Base-by-base conservation (phyloP, 1,140 invertebrate genomes). In the Ceratina calcarata region DNA sequence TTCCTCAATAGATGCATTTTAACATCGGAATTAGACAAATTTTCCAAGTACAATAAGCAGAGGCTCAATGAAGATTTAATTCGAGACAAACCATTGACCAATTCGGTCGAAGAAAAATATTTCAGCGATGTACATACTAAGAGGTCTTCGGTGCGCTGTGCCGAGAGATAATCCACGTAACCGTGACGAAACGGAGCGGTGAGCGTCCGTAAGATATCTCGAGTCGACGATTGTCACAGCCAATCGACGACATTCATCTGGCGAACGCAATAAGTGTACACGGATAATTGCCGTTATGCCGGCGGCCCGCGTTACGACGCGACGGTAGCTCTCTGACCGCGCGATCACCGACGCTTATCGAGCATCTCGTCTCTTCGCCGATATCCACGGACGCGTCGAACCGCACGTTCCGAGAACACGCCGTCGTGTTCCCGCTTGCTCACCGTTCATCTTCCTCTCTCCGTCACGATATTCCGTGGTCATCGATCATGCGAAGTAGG, bases 201-300 rank as follows among this genome's bases (percentile, higher is more conserved):
- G 8, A 32, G 0, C 24, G 67, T 32, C 57, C 24, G 16, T 3
- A 18, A 8, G 4, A 16, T 4, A 12, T 20, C 24, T 16, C 24
- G 10, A 32, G 18, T 2, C 16, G 18, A 74, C 37, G 24, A 74
- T 64, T 58, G 60, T 70, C 24, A 58, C 37, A 58, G 8, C 8
- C 37, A 0, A 45, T 70, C 72, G 37, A 49, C n/a, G 24, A 32
- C 37, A 45, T 45, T 45, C 20, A 49, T 18, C 12, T 13, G 24
- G 20, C 22, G 49, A n/a, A 4, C 16, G 13, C 22, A 58, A 73
- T 73, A 62, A 61, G 57, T n/a, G 53, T 58, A 20, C 55, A 22
- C 53, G 69, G 45, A 60, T 71, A 71, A 71, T 60, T 71, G 69
- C 69, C 15, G 55, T 71, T 71, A 60, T 3, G 8, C 53, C 20